Evolutionary conservation across 1,140 invertebrate species (phyloP).

Genomic region (Tribolium madens): DNA sequence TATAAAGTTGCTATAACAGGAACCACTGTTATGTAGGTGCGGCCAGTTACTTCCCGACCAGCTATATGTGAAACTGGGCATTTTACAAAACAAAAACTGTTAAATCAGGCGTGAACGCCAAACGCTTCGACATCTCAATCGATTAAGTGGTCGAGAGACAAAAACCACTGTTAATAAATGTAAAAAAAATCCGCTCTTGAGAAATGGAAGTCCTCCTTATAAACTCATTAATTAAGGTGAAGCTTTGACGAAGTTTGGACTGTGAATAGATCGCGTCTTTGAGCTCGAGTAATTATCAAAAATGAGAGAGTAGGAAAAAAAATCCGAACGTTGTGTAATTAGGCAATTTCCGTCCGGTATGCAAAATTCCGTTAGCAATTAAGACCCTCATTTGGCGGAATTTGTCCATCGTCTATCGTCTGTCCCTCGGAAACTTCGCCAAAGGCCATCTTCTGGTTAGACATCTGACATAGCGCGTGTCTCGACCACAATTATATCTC

Average conservation of each 20-base stretch:
- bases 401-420: neutral
- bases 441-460: neutral
- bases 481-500: constrained; percentile 8
- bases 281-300: constrained; percentile 51
- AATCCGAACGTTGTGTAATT: neutral
- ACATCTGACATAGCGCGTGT: constrained; percentile 11
- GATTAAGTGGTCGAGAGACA: constrained; percentile 10
- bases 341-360: neutral
- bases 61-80: neutral
- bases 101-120: neutral
- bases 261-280: constrained; percentile 55
- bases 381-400: neutral
- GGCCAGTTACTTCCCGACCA: neutral
- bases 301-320: constrained; percentile 20
- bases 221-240: constrained; percentile 57
- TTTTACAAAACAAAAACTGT: constrained; percentile 12
- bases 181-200: constrained; percentile 39
- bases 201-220: constrained; percentile 45
- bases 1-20: constrained; percentile 57
- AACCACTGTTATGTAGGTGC: neutral
- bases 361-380: neutral
- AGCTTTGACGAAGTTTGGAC: constrained; percentile 54
- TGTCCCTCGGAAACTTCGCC: neutral
- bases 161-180: constrained; percentile 24
- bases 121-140: constrained; percentile 39